phyloP scores from a whole-genome alignment of 2,888 invertebrate species.

The Strigamia transsilvanica region DNA sequence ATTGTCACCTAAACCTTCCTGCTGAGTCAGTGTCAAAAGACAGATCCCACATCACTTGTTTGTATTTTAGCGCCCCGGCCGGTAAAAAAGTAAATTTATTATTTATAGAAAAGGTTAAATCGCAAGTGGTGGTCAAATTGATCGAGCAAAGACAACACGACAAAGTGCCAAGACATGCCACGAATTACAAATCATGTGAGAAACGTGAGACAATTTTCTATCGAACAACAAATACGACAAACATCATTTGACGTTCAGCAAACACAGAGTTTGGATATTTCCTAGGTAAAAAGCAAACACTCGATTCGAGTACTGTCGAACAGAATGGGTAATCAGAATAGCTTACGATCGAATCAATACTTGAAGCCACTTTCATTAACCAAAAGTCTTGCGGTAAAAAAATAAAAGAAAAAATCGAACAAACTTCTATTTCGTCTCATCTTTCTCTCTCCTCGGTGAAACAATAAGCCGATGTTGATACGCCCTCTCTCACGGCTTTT shows the following conservation, averaged over 20 bases:
- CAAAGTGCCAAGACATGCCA: slow-evolving; percentile 10
- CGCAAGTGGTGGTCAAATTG: neutral
- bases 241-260: neutral
- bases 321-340: neutral
- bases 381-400: neutral
- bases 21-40: slow-evolving; percentile 14
- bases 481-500: neutral
- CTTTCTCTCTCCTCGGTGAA: neutral
- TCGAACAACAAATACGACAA: neutral
- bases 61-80: neutral
- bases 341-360: neutral
- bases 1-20: slow-evolving; percentile 37
- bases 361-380: slow-evolving; percentile 34
- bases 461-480: neutral
- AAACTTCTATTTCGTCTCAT: neutral
- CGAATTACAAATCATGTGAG: slow-evolving; percentile 1
- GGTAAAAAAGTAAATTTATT: slow-evolving; percentile 25
- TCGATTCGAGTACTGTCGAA: neutral
- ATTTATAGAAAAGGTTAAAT: slow-evolving; percentile 11
- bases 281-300: neutral
- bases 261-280: neutral
- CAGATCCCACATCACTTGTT: neutral
- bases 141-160: neutral
- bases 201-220: slow-evolving; percentile 15
- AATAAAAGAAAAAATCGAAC: neutral